Evolutionary conservation across 64 coral and sea anemone species (phyloP).

Genomic region (Cladopsammia gracilis): DNA sequence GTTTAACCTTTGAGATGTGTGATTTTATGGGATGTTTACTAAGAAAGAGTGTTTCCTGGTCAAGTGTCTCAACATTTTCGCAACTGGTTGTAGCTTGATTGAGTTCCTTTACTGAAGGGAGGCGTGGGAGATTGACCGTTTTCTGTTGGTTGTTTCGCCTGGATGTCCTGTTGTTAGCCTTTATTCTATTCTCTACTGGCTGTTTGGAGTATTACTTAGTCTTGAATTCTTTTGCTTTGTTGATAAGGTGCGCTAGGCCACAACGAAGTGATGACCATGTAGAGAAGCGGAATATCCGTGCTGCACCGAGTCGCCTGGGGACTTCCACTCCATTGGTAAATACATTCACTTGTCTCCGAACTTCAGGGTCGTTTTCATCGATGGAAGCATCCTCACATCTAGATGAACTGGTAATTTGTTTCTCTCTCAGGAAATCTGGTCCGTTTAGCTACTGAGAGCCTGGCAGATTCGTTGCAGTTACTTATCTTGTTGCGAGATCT

Average conservation of each 20-base stretch:
- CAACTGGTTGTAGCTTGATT: too few species aligned
- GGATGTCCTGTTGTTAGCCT: too few species aligned
- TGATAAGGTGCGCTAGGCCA: not conserved
- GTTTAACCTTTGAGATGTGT: too few species aligned
- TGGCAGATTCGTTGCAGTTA: not conserved
- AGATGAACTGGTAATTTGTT: not conserved
- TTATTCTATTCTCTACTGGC: too few species aligned
- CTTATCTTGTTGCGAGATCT: conserved; percentile 43
- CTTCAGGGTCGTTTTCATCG: conserved; percentile 50
- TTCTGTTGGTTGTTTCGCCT: too few species aligned
- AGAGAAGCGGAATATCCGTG: not conserved
- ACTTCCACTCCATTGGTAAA: not conserved
- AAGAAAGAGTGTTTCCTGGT: too few species aligned
- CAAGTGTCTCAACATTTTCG: too few species aligned
- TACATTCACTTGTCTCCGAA: not conserved
- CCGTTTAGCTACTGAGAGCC: conserved; percentile 36
- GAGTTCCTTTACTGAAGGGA: too few species aligned
- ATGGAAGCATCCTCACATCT: not conserved
- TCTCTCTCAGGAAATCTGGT: conserved; percentile 36
- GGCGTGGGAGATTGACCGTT: too few species aligned
- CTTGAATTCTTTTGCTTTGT: not conserved
- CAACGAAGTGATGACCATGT: not conserved
- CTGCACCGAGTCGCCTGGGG: not conserved
- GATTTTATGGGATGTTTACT: too few species aligned
- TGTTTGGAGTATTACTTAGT: too few species aligned